Evolutionary conservation across 2,888 invertebrate species (phyloP), one percentile per base, ranked within the genome.

Genomic region (Lepidonotus clava): DNA sequence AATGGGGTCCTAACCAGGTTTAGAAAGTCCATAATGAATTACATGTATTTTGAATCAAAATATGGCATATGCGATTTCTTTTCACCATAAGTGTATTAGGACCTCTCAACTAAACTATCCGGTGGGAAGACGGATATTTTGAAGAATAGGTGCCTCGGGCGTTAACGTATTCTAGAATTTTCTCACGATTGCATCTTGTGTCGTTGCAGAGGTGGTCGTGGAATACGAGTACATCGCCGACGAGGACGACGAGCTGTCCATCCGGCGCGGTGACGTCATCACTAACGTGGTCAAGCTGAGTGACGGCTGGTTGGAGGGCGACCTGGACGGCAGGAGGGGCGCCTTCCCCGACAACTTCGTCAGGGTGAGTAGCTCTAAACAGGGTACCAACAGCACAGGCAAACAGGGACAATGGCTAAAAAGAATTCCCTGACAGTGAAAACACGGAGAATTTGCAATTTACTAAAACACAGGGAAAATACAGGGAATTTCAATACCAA

Each of bases 291-390:
- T 96, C 91, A 95, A 96, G 90, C 96, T 96, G 91, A 95, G 96
- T 40, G 97, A 97, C 86, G 98, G 98, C 88, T 98, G 98, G 98
- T 98, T 97, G 97, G 96, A 97, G 94, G 98, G 98, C n/a, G 96
- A 96, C 87, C 95, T 98, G 86, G 95, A 95, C 91, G 97, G 97
- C 87, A 96, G 96, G 92, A 96, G 96, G 88, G 98, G 98, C 91
- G 96, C 98, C 96, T 98, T 98, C 95, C 98, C 98, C 1, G 98
- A 98, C 94, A 98, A 98, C 95, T 98, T 98, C 95, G 98, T 98
- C 46, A 93, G 94, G 92, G 93, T 94, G 88, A 86, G 86, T 71
- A 6, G n/a, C 76, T 4, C 38, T 61, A 61, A n/a, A n/a, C n/a
- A n/a, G n/a, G n/a, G n/a, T n/a, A n/a, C n/a, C n/a, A n/a, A n/a